phyloP scores from a whole-genome alignment of 2,797 vertebrate species.

The Anas georgica region DNA sequence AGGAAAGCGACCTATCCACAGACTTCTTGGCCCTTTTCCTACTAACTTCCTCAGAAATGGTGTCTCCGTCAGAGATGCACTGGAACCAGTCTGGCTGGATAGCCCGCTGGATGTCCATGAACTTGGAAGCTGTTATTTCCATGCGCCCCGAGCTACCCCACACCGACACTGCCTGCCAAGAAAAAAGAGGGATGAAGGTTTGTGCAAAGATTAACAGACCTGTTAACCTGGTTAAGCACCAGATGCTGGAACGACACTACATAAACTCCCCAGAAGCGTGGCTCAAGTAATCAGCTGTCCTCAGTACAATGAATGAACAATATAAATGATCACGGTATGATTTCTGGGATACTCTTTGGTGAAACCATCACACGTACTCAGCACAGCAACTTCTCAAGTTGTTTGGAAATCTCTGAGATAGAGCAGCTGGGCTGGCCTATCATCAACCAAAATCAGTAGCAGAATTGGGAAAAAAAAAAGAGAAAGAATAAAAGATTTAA shows the following conservation, averaged over 20 bases:
- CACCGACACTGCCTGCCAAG: constrained; percentile 87
- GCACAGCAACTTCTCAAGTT: not conserved
- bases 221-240: not conserved
- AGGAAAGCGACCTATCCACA: constrained; percentile 91
- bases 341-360: not conserved
- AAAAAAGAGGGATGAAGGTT: not conserved
- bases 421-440: not conserved
- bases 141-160: constrained; percentile 93
- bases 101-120: constrained; percentile 88
- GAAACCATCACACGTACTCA: not conserved
- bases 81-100: constrained; percentile 94
- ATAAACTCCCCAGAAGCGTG: not conserved
- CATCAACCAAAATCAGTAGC: not conserved
- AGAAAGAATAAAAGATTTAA: not conserved
- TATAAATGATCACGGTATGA: not conserved
- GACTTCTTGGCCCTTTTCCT: constrained; percentile 89
- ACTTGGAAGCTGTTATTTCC: constrained; percentile 88
- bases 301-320: not conserved
- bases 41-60: constrained; percentile 79
- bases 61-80: constrained; percentile 93
- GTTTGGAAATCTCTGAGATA: not conserved
- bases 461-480: not conserved
- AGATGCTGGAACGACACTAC: not conserved
- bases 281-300: not conserved
- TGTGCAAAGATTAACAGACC: not conserved